Percentiles rank a stretch among this genome's conserved stretches.
Evolutionary conservation across 64 coral and sea anemone genomes (phyloP).

Genomic region (Montipora cactus): DNA sequence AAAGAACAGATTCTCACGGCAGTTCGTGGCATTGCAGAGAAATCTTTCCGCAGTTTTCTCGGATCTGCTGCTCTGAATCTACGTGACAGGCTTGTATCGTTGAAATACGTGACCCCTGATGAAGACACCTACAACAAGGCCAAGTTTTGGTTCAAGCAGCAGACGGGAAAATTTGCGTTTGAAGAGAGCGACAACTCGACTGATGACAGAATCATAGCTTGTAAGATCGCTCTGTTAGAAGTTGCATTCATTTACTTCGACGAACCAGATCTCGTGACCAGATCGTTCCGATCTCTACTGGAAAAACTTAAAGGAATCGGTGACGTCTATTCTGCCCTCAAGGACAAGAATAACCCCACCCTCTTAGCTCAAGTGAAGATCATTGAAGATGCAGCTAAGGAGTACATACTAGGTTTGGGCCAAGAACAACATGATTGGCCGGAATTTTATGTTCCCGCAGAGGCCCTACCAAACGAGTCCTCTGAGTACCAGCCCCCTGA

Average conservation of each 20-base stretch:
- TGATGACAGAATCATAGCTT: conserved; percentile 39
- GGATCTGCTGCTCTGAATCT: conserved; percentile 68
- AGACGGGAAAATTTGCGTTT: conserved; percentile 49
- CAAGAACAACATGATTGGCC: conserved; percentile 43
- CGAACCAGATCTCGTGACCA: conserved; percentile 47
- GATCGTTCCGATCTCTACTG: conserved; percentile 46
- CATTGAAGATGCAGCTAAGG: conserved; percentile 65
- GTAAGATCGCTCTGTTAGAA: conserved; percentile 80
- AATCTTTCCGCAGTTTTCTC: conserved; percentile 61
- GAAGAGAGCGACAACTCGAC: conserved; percentile 45
- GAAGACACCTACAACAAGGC: conserved; percentile 50
- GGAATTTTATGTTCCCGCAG: conserved; percentile 57
- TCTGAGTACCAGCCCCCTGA: conserved; percentile 66
- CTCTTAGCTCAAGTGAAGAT: conserved; percentile 64
- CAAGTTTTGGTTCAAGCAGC: conserved; percentile 66
- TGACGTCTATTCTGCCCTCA: conserved; percentile 56
- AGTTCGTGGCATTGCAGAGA: conserved; percentile 51
- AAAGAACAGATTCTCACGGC: conserved; percentile 68
- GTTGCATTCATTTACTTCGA: conserved; percentile 81
- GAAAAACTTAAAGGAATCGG: conserved; percentile 15
- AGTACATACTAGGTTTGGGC: conserved; percentile 51
- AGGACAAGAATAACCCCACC: conserved; percentile 63
- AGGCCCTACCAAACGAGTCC: conserved; percentile 44
- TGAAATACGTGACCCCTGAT: conserved; percentile 60
- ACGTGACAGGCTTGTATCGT: conserved; percentile 42